phyloP scores from a whole-genome alignment of 2,113 vertebrate genomes.

The Capreolus pygargus region DNA sequence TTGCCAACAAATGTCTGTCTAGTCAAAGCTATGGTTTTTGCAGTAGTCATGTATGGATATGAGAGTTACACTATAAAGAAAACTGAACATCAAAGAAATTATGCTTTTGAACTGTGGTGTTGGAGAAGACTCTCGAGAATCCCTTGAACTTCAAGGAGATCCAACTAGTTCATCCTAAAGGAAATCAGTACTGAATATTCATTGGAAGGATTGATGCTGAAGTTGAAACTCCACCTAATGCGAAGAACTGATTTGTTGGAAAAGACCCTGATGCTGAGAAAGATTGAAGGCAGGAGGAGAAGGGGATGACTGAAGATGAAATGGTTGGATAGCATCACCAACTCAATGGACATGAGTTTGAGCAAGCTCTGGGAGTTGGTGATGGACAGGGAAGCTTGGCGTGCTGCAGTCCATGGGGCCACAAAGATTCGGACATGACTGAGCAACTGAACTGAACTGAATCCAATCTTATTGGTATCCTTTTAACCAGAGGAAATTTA shows the following conservation, averaged over 20 bases:
- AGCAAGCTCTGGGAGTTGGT: not conserved
- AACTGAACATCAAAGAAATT: not conserved
- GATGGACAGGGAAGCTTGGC: not conserved
- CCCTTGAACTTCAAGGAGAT: not conserved
- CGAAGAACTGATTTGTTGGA: rapidly evolving
- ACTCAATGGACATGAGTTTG: not conserved
- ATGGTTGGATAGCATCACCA: not conserved
- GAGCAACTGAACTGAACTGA: not conserved
- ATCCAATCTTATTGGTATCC: not conserved
- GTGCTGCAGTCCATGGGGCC: not conserved
- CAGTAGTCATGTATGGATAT: not conserved
- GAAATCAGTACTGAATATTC: not conserved
- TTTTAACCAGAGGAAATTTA: not conserved
- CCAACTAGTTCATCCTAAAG: not conserved
- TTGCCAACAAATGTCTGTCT: not conserved
- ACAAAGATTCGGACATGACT: not conserved
- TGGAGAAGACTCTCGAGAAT: not conserved
- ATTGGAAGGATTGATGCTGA: not conserved
- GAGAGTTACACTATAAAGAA: not conserved
- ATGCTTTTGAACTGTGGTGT: not conserved
- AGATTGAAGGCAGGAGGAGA: not conserved
- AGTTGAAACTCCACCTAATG: not conserved
- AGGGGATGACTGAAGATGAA: not conserved
- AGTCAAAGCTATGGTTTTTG: not conserved
- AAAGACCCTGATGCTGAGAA: not conserved